Evolutionary conservation across 1,140 invertebrate species (phyloP), one percentile per base, ranked within the genome.

Genomic region (Tenebrio molitor): DNA sequence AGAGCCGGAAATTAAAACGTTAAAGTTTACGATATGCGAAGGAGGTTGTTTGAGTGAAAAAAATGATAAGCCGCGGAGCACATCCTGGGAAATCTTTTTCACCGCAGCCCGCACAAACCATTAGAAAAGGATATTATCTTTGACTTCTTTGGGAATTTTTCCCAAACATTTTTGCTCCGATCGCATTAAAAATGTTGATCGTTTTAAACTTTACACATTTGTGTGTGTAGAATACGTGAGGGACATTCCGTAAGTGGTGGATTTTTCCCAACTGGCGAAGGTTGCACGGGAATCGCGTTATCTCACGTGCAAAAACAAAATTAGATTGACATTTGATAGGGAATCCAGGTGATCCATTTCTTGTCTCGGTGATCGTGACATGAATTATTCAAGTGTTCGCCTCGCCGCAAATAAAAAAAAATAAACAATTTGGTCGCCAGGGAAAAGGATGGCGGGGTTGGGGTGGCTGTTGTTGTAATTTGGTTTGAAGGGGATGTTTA

Each of bases 281-380:
- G 29, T 58, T 23, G 29, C 25, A 58, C 29, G 29, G n/a, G 15
- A 58, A 58, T 58, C 21, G 29, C n/a, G 50, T 12, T 58, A 12
- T 58, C 21, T 2, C n/a, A 58, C 21, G 21, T 25, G 25, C 50
- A 19, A 15, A 58, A 29, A 58, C 19, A 58, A 58, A 58, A 58
- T 58, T 29, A 58, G 50, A 58, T 58, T 58, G 50, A 58, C 50
- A 29, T 58, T 58, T 58, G 15, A 29, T 58, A 15, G 50, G 23
- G 23, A 58, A 58, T 58, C 50, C 50, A 29, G 29, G 50, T 58
- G 50, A 50, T 50, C 44, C 17, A 50, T 50, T 50, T 21, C 17
- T 10, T 50, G 21, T 58, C 21, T 16, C 17, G 44, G 17, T n/a
- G n/a, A n/a, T n/a, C 44, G 17, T 50, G 50, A 25, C 50, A 29